Base-by-base conservation (phyloP, 2,113 vertebrate species). In the Hyla sarda region DNA sequence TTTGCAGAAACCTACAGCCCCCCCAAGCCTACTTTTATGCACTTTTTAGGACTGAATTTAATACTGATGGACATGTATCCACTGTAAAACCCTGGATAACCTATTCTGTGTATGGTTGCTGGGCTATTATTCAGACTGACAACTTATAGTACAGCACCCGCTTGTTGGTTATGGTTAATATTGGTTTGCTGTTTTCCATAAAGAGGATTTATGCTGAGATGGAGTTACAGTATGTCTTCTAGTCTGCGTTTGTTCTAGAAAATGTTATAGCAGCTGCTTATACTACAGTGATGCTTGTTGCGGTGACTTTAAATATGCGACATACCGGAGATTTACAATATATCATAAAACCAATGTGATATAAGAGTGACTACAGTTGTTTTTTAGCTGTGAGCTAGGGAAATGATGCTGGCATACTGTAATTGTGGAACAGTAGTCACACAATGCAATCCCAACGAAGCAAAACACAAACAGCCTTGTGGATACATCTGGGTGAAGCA, bases 381-480 rank as follows among this genome's bases (percentile, higher is more conserved):
- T 76, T 50, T 76, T 52, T 10, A 10, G 25, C n/a, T 17, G 47
- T 50, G 13, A 60, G 52, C 28, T 62, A 10, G 54, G n/a, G 32
- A 41, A 79, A 60, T 79, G 54, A 41, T 60, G 25, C 25, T 34
- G 11, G 10, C 52, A 58, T 41, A 37, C 30, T 60, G 77, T 28
- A 62, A 25, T 45, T 80, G 54, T 25, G 1, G 1, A 58, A 37
- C 28, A 56, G 28, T 54, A 79, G 52, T 23, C 8, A 32, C 45
- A 52, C 12, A 19, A 14, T 19, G 41, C 74, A 58, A 41, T 79
- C 76, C 76, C 32, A 58, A 32, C 28, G 34, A 62, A 80, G 77
- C 77, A 80, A 80, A 60, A 60, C 56, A 45, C 54, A 60, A 76
- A 52, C 52, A 41, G 34, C 54, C 54, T 62, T 80, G 54, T 80